A percentile compares a stretch with the other conserved stretches of the same genome.
Evolutionary conservation across 2,113 vertebrate genomes (phyloP).

Genomic region (Gadus chalcogrammus): DNA sequence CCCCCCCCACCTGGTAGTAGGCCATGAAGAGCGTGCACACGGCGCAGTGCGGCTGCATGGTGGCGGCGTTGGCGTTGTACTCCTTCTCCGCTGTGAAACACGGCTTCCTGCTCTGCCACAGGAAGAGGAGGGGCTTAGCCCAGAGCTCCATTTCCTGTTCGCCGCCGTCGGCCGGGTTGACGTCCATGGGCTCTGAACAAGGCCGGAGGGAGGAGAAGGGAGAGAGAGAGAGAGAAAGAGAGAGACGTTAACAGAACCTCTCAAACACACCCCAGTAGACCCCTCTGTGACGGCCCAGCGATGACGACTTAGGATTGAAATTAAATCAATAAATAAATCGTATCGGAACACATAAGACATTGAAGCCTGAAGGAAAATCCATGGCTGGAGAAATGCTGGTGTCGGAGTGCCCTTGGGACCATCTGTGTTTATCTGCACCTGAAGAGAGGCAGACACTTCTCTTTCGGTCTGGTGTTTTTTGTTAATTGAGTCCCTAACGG

Average conservation of each 20-base stretch:
- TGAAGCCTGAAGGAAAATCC: no score
- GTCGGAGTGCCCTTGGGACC: no score
- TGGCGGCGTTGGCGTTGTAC: conserved; percentile 81
- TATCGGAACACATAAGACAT: no score
- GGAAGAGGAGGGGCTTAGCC: conserved; percentile 86
- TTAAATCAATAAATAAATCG: no score
- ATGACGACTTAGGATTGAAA: not conserved
- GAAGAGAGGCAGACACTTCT: not conserved
- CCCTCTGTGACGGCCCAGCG: not conserved
- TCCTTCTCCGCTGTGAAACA: conserved; percentile 88
- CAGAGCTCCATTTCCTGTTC: conserved; percentile 83
- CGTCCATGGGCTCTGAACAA: conserved; percentile 78
- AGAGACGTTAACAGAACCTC: not conserved
- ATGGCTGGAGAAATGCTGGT: no score
- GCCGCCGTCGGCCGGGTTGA: conserved; percentile 72
- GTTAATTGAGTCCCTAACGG: conserved; percentile 28
- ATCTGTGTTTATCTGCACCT: no score
- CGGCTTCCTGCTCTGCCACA: conserved; percentile 84
- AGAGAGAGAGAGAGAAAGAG: not conserved
- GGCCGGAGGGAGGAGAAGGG: not conserved
- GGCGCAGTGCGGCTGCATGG: conserved; percentile 83
- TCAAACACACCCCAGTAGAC: not conserved
- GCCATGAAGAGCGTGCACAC: conserved; percentile 94
- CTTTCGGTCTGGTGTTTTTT: conserved; percentile 14
- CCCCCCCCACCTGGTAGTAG: conserved; percentile 82